Evolutionary conservation across 2,797 vertebrate genomes (phyloP), one percentile per base, ranked within the genome.

Genomic region (Rhodeus uyekii): DNA sequence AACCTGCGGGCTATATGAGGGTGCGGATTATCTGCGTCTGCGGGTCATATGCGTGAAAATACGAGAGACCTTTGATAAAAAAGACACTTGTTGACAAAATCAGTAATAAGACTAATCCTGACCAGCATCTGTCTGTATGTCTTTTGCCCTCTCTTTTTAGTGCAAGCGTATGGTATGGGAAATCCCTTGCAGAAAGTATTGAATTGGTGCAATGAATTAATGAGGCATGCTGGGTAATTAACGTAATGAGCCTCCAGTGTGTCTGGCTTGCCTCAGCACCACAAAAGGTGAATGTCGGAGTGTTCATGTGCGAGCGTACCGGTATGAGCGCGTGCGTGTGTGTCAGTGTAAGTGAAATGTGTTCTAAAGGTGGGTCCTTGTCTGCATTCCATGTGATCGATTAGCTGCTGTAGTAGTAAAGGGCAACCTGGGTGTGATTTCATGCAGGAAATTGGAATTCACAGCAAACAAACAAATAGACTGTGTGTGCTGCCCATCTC

Each of bases 181-280:
- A 81, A 74, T 68, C 50, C 55, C 73, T 80, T 24, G 36, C 34
- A 36, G 38, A 64, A 55, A 60, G 68, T n/a, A 75, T 83, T 64
- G 61, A 80, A 78, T 61, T 67, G 65, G 44, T 77, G 58, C 82
- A 65, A 44, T 74, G 84, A 71, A 85, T 89, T 89, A 87, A 89
- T 82, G 65, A 86, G 84, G 85, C 80, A 86, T 87, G 78, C 55
- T 85, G 78, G 69, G 74, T 88, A 86, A 89, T 87, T 87, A 87
- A 88, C 80, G n/a, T 84, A 87, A 89, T 83, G 84, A 87, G 60
- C 71, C 81, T 82, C 81, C 65, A 42, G 88, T 75, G 85, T 80
- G 80, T 87, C 80, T 88, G 88, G 80, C 84, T 86, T 82, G 79
- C 79, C 81, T 87, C 87, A 86, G 85, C 88, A 87, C 71, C 80